Conservation (phyloP, 1,140 invertebrate genomes). For the Drosophila nigrodunni region DNA sequence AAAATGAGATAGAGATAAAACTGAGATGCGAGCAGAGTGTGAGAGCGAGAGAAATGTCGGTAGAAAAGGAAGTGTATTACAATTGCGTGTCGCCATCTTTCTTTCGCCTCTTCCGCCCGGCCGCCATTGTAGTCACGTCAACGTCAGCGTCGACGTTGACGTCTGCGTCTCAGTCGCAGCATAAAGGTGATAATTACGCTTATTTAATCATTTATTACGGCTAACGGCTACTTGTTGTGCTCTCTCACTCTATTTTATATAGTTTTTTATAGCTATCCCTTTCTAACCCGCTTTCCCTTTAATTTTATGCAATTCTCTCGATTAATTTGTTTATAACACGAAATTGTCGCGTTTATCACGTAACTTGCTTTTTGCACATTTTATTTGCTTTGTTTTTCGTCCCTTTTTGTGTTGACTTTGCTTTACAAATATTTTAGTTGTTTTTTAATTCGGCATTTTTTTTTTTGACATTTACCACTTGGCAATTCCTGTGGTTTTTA, state of each 20-base stretch:
- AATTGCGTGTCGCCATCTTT: conserved; percentile 50
- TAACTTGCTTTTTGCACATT: conserved; percentile 38
- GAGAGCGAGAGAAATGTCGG: background rate
- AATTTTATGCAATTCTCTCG: conserved; percentile 52
- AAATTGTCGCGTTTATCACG: conserved; percentile 78
- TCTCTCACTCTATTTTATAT: conserved; percentile 11
- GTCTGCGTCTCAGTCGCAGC: conserved; percentile 17
- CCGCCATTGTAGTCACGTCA: conserved; percentile 43
- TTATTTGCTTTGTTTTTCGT: conserved; percentile 43
- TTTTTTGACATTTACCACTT: conserved; percentile 38
- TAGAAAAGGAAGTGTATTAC: background rate
- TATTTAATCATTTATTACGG: conserved; percentile 81
- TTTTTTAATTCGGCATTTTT: conserved; percentile 9
- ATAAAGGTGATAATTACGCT: conserved; percentile 81
- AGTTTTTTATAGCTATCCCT: background rate
- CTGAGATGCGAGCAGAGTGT: no score
- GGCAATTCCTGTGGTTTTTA: conserved; percentile 35
- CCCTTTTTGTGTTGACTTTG: conserved; percentile 20
- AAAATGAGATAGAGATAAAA: conserved; percentile 1
- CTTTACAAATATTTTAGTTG: conserved; percentile 8
- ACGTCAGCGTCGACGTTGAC: conserved; percentile 12
- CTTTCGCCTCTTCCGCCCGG: conserved; percentile 7
- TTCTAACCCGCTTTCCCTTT: background rate
- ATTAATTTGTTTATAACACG: conserved; percentile 75
- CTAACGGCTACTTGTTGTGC: conserved; percentile 65